These are phyloP conservation scores for Ypsolopha scabrella DNA, from an alignment of 2,888 invertebrate genomes.

Conservation along the genomic window DNA sequence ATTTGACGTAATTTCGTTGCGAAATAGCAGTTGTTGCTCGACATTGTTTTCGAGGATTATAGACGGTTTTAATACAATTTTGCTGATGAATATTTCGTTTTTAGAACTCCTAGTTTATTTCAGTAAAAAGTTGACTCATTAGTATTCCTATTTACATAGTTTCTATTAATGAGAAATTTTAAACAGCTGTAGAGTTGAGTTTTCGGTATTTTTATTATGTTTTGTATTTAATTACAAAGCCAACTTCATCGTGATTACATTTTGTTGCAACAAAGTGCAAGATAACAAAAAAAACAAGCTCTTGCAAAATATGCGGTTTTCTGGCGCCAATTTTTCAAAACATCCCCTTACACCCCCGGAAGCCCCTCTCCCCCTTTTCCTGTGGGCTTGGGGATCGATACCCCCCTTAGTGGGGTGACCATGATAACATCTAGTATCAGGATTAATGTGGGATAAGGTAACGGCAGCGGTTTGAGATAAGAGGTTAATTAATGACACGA, in stretches of 20 bases:
- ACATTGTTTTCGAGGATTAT: neutral
- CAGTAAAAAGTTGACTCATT: slow-evolving; percentile 32
- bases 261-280: neutral
- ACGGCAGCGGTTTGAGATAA: neutral
- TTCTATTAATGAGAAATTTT: slow-evolving; percentile 5
- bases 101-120: slow-evolving; percentile 17
- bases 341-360: slow-evolving; percentile 35
- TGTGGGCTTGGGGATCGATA: slow-evolving; percentile 63
- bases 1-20: slow-evolving; percentile 59
- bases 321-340: slow-evolving; percentile 68
- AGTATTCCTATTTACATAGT: slow-evolving; percentile 10
- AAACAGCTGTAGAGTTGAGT: neutral
- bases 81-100: slow-evolving; percentile 16
- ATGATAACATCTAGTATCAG: slow-evolving; percentile 13
- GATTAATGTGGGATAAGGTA: neutral
- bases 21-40: neutral
- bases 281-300: neutral
- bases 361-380: slow-evolving; percentile 55
- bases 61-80: slow-evolving; percentile 6
- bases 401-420: slow-evolving; percentile 44
- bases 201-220: neutral
- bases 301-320: neutral
- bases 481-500: slow-evolving; percentile 1
- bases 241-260: neutral
- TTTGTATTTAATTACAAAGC: too few species aligned